phyloP scores from a whole-genome alignment of 2,797 vertebrate genomes.

The Sparus aurata region DNA sequence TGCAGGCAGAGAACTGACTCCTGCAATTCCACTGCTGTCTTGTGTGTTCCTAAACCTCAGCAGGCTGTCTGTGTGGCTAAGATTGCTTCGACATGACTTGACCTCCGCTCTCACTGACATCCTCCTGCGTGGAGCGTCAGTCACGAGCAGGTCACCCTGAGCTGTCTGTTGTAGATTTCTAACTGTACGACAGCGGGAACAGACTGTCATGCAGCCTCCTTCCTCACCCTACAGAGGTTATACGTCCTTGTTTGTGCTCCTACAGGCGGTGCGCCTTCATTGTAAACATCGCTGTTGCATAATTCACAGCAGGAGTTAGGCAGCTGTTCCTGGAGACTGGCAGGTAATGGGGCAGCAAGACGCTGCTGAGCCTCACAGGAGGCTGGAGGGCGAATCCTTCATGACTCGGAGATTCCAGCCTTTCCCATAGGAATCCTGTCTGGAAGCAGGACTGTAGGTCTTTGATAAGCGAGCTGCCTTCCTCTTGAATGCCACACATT shows the following conservation, averaged over 20 bases:
- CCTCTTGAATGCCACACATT: slow-evolving; percentile 26
- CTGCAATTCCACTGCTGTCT: slow-evolving; percentile 49
- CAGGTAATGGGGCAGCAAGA: slow-evolving; percentile 66
- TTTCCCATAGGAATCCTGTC: slow-evolving; percentile 40
- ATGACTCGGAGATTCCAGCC: slow-evolving; percentile 47
- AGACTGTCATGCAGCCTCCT: slow-evolving; percentile 21
- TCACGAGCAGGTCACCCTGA: slow-evolving; percentile 71
- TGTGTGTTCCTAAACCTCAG: slow-evolving; percentile 39
- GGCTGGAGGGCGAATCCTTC: slow-evolving; percentile 63
- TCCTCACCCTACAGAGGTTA: slow-evolving; percentile 41
- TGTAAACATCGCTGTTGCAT: slow-evolving; percentile 72
- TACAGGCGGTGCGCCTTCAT: slow-evolving; percentile 45
- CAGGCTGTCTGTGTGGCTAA: slow-evolving; percentile 33
- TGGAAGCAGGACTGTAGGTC: slow-evolving; percentile 29
- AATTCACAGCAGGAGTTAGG: slow-evolving; percentile 67
- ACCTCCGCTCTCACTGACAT: slow-evolving; percentile 46
- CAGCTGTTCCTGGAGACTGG: slow-evolving; percentile 63
- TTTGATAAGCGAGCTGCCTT: slow-evolving; percentile 33
- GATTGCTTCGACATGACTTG: slow-evolving; percentile 45
- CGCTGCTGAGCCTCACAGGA: slow-evolving; percentile 53
- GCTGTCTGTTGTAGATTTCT: slow-evolving; percentile 52
- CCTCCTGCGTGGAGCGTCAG: slow-evolving; percentile 17
- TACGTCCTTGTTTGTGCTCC: slow-evolving; percentile 64
- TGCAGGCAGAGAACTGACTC: slow-evolving; percentile 45
- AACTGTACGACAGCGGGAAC: slow-evolving; percentile 46